Base-by-base conservation (phyloP, 2,797 vertebrate species). In the Aldrovandia affinis region DNA sequence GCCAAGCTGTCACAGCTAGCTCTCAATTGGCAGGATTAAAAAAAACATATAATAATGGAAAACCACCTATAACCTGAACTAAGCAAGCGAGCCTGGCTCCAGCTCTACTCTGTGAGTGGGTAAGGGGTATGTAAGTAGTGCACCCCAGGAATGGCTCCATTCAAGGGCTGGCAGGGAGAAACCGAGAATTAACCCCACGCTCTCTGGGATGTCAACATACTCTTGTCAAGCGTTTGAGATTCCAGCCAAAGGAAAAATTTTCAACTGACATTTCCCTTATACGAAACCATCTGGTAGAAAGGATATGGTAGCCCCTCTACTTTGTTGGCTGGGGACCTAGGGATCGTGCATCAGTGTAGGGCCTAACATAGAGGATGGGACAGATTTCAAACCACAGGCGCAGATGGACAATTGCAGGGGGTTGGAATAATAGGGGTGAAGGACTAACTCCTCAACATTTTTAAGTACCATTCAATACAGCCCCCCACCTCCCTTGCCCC, bases 401-500 rank as follows among this genome's bases (percentile, higher is more conserved):
- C 77, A 79, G 77, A 79, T 79, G 77, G 77, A 79, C n/a, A 5
- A 54, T 54, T 33, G 77, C 28, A 25, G 77, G 77, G 50, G 50
- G 77, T 15, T n/a, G 77, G 50, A 54, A 79, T 52, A 28, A 54
- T 30, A 18, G 47, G 50, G 77, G 50, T 54, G 77, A 79, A 79
- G 77, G 77, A 54, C 77, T 54, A 54, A 52, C 77, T 79, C 50
- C 25, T 30, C 77, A 47, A 77, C 77, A 52, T 79, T 52, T 79
- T 79, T 79, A 79, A 79, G 25, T 79, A 79, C 44, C 44, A 79
- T 30, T 79, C 39, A 52, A 61, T 9, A 65, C 77, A 25, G 12
- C 87, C 88, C 82, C 78, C 79, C 83, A 61, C 55, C 50, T 50
- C 82, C 80, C 81, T 30, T 84, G 47, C 73, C 7, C 84, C 82